Percentiles rank a stretch among this genome's conserved stretches.
Conservation (phyloP, 2,113 vertebrate species). For the Brienomyrus brachyistius region DNA sequence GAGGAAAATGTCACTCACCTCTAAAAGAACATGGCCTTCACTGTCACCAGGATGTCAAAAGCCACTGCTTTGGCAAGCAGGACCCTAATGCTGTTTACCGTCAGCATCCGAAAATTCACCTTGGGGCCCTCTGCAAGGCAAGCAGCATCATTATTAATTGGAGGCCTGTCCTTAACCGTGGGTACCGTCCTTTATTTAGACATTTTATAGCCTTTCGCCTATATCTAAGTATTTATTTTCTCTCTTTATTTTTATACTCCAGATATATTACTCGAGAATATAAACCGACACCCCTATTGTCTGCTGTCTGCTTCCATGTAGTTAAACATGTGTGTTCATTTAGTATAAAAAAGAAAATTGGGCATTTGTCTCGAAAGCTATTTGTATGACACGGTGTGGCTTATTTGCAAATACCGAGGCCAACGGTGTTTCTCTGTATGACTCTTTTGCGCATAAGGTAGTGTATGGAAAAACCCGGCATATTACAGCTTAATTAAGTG, state of each 20-base stretch:
- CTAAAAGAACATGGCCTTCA: slow-evolving; percentile 40
- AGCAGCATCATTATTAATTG: neutral
- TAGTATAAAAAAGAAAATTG: neutral
- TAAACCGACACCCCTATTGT: neutral
- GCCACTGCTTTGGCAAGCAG: slow-evolving; percentile 47
- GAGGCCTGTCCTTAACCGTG: neutral
- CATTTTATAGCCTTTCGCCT: neutral
- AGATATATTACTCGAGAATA: neutral
- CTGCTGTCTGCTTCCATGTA: neutral
- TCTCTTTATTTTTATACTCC: neutral
- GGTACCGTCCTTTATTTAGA: neutral
- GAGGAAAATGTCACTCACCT: neutral
- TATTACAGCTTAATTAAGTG: neutral
- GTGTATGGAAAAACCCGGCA: neutral
- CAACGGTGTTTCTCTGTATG: neutral
- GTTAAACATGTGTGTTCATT: neutral
- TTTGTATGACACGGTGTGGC: neutral
- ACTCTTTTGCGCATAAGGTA: neutral
- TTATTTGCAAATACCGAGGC: neutral
- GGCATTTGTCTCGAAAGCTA: neutral
- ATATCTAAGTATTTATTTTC: neutral
- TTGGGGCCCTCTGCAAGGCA: slow-evolving; percentile 25
- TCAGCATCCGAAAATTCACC: slow-evolving; percentile 38
- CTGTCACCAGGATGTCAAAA: slow-evolving; percentile 46
- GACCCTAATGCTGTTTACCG: slow-evolving; percentile 43